A percentile compares a stretch with the other conserved stretches of the same genome.
phyloP scores from a whole-genome alignment of 2,113 vertebrate genomes.

The Plectropomus leopardus region DNA sequence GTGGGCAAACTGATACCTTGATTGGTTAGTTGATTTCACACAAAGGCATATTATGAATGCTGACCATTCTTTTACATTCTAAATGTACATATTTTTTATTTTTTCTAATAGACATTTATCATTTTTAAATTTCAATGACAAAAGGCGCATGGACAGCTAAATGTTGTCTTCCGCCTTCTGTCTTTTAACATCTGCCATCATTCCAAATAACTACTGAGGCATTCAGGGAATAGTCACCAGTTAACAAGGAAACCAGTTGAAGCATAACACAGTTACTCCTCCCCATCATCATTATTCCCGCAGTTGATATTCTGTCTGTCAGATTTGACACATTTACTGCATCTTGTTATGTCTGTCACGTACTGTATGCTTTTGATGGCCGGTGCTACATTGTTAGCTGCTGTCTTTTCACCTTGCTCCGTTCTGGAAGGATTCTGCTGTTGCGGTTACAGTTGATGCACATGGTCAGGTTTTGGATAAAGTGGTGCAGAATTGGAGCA shows the following conservation, averaged over 20 bases:
- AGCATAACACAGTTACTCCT: slow-evolving; percentile 11
- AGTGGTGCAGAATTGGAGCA: not conserved
- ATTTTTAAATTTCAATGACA: not conserved
- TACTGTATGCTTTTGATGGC: slow-evolving; percentile 42
- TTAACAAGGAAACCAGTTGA: slow-evolving; percentile 35
- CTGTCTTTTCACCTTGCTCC: not conserved
- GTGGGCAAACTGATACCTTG: not conserved
- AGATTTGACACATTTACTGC: slow-evolving; percentile 39
- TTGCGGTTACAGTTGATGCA: slow-evolving; percentile 8
- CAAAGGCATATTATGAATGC: not conserved
- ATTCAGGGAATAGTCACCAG: slow-evolving; percentile 21
- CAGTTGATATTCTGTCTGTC: slow-evolving; percentile 43
- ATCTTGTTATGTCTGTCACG: slow-evolving; percentile 44
- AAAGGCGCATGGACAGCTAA: not conserved
- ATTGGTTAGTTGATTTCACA: not conserved
- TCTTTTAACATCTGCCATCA: not conserved
- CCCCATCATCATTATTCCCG: slow-evolving; percentile 27
- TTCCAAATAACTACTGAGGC: slow-evolving; percentile 17
- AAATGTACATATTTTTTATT: not conserved
- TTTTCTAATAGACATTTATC: not conserved
- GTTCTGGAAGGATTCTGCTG: fast-evolving
- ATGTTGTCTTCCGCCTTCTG: not conserved
- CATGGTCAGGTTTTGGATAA: slow-evolving; percentile 16
- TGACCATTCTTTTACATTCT: not conserved
- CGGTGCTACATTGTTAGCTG: slow-evolving; percentile 38